Evolutionary conservation across 30 jellyfish, hydroid and myxozoan genomes (phyloP).

Genomic region (Morbakka virulenta): DNA sequence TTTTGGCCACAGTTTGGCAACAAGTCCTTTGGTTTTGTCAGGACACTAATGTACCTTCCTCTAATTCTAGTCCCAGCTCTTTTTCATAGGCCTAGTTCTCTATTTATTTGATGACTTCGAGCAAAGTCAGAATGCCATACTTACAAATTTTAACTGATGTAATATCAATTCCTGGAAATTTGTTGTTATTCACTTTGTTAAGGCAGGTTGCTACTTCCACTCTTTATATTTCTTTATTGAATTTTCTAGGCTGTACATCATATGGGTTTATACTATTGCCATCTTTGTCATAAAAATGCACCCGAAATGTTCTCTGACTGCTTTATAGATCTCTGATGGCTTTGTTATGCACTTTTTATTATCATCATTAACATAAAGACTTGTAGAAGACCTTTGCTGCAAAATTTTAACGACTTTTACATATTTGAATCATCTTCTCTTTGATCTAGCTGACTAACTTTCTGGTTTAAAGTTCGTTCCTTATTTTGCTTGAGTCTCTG

Average conservation of each 20-base stretch:
- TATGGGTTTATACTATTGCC: constrained; percentile 13
- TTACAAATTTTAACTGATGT: constrained; percentile 21
- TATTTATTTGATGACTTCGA: too few relatives aligned
- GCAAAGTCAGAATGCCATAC: too few relatives aligned
- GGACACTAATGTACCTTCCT: too few relatives aligned
- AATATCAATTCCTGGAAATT: constrained; percentile 15
- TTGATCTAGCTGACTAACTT: constrained; percentile 25
- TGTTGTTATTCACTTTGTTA: constrained; percentile 17
- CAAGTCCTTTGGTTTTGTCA: too few relatives aligned
- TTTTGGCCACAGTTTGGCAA: too few relatives aligned
- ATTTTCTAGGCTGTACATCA: constrained; percentile 23
- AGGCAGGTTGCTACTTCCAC: constrained; percentile 38
- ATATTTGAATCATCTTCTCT: constrained; percentile 19
- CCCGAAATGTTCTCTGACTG: constrained; percentile 34
- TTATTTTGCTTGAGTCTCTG: constrained; percentile 28
- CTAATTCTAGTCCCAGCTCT: too few relatives aligned
- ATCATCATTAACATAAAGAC: constrained; percentile 15
- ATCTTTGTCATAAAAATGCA: constrained; percentile 16
- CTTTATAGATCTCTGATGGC: constrained; percentile 35
- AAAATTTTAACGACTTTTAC: constrained; percentile 6
- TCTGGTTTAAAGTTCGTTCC: constrained; percentile 2
- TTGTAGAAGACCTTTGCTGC: constrained; percentile 22
- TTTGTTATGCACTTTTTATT: constrained; percentile 25
- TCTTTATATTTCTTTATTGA: constrained; percentile 32
- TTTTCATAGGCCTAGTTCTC: too few relatives aligned